Conservation (phyloP, 2,888 invertebrate species). For the Carpatolechia fugitivella region DNA sequence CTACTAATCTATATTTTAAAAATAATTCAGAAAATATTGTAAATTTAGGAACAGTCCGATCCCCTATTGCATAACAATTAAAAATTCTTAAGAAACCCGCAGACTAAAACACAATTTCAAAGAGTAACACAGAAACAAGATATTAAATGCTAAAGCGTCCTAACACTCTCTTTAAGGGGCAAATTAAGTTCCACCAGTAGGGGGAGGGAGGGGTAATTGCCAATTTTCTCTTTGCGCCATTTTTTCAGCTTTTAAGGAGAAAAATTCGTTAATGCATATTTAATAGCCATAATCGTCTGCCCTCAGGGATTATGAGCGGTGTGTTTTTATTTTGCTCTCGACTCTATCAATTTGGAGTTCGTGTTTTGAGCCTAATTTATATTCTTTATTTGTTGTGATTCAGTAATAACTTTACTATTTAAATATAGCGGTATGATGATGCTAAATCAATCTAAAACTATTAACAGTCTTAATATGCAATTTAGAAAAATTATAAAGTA, state of each 20-base stretch:
- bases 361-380: conserved; percentile 23
- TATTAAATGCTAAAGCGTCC: conserved; percentile 25
- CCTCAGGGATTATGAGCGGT: conserved; percentile 18
- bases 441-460: not conserved
- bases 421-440: too few species aligned
- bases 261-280: conserved; percentile 80
- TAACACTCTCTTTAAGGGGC: conserved; percentile 66
- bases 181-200: conserved; percentile 66
- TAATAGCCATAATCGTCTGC: conserved; percentile 74
- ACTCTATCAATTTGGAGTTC: conserved; percentile 8
- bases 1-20: too few species aligned
- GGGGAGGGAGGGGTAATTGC: conserved; percentile 61
- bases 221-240: conserved; percentile 78
- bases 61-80: too few species aligned
- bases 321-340: not conserved
- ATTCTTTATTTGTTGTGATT: conserved; percentile 11
- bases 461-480: too few species aligned
- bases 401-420: not conserved
- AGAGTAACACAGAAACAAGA: conserved; percentile 29
- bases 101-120: conserved; percentile 31
- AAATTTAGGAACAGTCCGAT: too few species aligned
- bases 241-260: conserved; percentile 75
- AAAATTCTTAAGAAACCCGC: not conserved
- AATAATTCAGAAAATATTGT: too few species aligned
- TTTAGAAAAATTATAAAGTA: too few species aligned